Evolutionary conservation across 2,888 invertebrate species (phyloP), one percentile per base, ranked within the genome.

Genomic region (Laspeyria flexula): DNA sequence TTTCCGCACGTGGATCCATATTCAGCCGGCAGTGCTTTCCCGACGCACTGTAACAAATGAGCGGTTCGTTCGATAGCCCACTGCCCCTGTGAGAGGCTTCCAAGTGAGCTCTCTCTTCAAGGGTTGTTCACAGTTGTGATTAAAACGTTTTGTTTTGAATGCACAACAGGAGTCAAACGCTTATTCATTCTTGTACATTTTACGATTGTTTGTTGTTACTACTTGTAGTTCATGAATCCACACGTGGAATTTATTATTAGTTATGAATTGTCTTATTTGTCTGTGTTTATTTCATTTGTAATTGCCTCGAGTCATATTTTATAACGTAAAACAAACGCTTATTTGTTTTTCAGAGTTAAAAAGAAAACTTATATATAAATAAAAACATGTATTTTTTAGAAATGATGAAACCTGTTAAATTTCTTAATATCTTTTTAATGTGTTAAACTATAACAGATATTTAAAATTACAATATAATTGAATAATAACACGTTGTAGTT

Each of bases 41-140:
- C 79, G 79, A 83, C 86, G 85, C 86, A 85, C 81, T 65, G 77
- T 84, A 82, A 86, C 86, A 88, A 88, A 88, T 88, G 87, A 88
- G 81, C 82, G 87, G 80, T 84, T 80, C 88, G 89, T 89, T 91
- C 90, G 85, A 91, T 91, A 92, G 90, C 91, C 91, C 89, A 91
- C 85, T 92, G 91, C 91, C 91, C 91, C 91, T 91, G 86, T 91
- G 81, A 90, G 86, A 85, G 84, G 79, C 79, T 83, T 83, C 79
- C 77, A 79, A 85, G 82, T 64, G 66, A 69, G 62, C 67, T 62
- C 69, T 69, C 63, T 39, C 54, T 73, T 85, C 80, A 89, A 90
- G 89, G 89, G 88, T 88, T 87, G 84, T 78, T 77, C 78, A 83
- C 76, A 83, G 61, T 66, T 72, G 52, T 60, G 59, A 72, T 72